Percentiles rank a stretch among this genome's conserved stretches.
Conservation (phyloP, 2,797 vertebrate species). For the Microctenopoma stevenorrisi region DNA sequence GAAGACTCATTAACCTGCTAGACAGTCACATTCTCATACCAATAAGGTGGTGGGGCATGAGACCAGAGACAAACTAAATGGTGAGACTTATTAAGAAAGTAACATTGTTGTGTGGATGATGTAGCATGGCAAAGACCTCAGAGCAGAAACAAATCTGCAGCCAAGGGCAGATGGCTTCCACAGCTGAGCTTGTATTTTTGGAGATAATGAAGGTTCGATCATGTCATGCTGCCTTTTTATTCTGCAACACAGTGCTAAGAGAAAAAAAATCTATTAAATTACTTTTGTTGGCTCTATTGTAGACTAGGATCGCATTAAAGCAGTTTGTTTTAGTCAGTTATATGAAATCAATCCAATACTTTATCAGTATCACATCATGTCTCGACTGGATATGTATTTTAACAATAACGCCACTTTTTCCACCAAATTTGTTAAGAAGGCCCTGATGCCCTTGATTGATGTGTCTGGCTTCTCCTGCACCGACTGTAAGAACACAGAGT, state of each 20-base stretch:
- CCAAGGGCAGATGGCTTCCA: slow-evolving; percentile 13
- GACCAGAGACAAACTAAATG: background rate
- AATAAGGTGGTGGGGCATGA: slow-evolving; percentile 5
- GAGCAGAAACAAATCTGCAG: slow-evolving; percentile 13
- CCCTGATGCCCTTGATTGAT: background rate
- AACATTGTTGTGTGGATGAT: background rate
- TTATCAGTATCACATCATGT: slow-evolving; percentile 11
- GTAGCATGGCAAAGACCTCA: background rate
- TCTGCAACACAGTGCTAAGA: slow-evolving; percentile 8
- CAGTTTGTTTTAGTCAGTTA: background rate
- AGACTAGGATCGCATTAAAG: background rate
- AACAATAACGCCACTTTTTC: slow-evolving; percentile 8
- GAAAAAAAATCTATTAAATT: background rate
- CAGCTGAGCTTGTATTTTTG: slow-evolving; percentile 1
- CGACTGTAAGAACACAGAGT: slow-evolving; percentile 17
- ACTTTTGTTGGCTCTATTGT: slow-evolving; percentile 8
- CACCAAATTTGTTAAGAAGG: slow-evolving; percentile 19
- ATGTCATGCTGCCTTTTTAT: slow-evolving; percentile 1
- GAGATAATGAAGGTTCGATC: slow-evolving; percentile 17
- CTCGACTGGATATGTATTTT: slow-evolving; percentile 10
- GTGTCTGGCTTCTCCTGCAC: background rate
- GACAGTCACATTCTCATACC: slow-evolving; percentile 2
- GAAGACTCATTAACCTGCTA: slow-evolving; percentile 11
- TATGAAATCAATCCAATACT: slow-evolving; percentile 5
- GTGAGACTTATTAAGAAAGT: slow-evolving; percentile 4